phyloP scores from a whole-genome alignment of 1,140 invertebrate genomes.

The Aphidius ervi region DNA sequence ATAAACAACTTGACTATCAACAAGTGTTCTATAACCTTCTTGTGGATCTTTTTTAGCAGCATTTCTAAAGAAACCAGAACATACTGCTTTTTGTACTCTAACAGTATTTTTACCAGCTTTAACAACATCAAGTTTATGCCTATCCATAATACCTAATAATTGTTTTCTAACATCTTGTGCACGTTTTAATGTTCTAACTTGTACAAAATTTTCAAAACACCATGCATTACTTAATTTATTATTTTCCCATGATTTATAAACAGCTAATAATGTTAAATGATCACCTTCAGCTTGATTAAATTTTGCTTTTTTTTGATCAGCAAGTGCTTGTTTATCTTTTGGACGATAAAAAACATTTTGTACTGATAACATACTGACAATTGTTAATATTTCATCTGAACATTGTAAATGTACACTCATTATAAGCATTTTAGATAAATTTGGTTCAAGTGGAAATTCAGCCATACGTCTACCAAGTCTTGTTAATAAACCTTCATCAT shows the following conservation, averaged over 20 bases:
- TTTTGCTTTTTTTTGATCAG: constrained; percentile 98
- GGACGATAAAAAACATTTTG: constrained; percentile 98
- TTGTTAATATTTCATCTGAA: constrained; percentile 96
- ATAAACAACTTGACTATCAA: constrained; percentile 97
- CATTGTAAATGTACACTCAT: constrained; percentile 99
- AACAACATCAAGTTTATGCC: constrained; percentile 96
- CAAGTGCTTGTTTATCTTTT: constrained; percentile 95
- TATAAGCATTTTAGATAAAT: constrained; percentile 98
- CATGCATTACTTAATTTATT: constrained; percentile 99
- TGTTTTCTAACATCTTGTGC: constrained; percentile 99
- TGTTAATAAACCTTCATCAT: constrained; percentile 94
- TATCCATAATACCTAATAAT: constrained; percentile 95
- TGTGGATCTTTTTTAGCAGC: constrained; percentile 99
- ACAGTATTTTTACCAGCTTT: constrained; percentile 95
- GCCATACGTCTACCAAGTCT: constrained; percentile 95
- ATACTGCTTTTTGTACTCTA: constrained; percentile 95
- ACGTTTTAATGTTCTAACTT: constrained; percentile 92
- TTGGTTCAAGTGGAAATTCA: constrained; percentile 97
- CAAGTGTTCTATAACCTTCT: constrained; percentile 96
- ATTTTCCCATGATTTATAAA: constrained; percentile 99
- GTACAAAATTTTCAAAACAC: constrained; percentile 99
- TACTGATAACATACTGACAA: constrained; percentile 98
- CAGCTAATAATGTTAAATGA: constrained; percentile 94
- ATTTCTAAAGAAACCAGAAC: constrained; percentile 98
- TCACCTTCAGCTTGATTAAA: constrained; percentile 99